These are phyloP conservation scores for Strigamia transsilvanica DNA, from an alignment of 2,888 invertebrate genomes.

Conservation along the genomic window DNA sequence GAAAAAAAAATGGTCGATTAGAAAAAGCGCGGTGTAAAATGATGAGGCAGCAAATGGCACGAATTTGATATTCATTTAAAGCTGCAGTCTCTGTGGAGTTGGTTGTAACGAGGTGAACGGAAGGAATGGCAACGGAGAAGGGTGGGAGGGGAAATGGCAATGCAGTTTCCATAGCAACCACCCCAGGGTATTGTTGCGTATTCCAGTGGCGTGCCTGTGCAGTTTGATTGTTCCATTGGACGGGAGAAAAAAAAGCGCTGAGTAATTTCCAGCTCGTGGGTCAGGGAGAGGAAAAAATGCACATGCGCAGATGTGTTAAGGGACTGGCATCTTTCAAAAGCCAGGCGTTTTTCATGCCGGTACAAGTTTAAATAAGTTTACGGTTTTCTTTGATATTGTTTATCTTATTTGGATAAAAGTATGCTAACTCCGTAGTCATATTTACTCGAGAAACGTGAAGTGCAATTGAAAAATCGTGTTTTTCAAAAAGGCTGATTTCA, in stretches of 20 bases:
- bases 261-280: constrained; percentile 49
- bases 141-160: constrained; percentile 41
- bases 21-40: constrained; percentile 31
- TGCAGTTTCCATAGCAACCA: constrained; percentile 46
- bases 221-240: constrained; percentile 49
- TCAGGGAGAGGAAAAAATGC: constrained; percentile 32
- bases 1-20: constrained; percentile 17
- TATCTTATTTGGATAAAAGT: constrained; percentile 21
- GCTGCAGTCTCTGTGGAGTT: constrained; percentile 22
- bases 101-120: constrained; percentile 31
- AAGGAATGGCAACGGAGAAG: constrained; percentile 43
- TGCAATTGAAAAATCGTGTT: neutral
- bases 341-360: constrained; percentile 13
- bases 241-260: constrained; percentile 38
- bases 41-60: constrained; percentile 48
- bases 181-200: constrained; percentile 46
- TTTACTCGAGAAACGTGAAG: constrained; percentile 14
- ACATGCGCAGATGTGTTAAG: constrained; percentile 36
- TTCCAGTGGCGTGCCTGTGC: constrained; percentile 47
- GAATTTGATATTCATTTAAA: constrained; percentile 49
- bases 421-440: neutral
- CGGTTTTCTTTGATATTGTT: constrained; percentile 36
- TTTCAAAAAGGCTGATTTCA: neutral
- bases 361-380: constrained; percentile 26
- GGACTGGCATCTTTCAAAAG: constrained; percentile 29